These are phyloP conservation scores for Liodrosophila aerea DNA, from an alignment of 2,888 invertebrate species.

Conservation along the genomic window DNA sequence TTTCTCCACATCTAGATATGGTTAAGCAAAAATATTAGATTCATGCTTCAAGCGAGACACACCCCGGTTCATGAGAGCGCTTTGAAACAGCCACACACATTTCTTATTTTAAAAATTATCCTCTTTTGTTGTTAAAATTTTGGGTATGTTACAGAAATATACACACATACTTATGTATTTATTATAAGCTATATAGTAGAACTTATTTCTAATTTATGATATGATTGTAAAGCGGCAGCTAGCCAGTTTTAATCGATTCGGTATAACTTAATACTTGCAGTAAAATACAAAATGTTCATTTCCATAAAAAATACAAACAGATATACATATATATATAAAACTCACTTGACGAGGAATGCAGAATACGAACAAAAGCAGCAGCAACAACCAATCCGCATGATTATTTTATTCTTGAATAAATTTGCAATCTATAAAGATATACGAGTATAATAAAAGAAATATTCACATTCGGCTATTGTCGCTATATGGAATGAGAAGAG, in stretches of 20 bases:
- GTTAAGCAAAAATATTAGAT: constrained; percentile 82
- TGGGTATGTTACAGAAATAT: constrained; percentile 49
- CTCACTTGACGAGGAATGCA: constrained; percentile 21
- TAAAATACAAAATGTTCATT: background rate
- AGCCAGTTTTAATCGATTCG: constrained; percentile 33
- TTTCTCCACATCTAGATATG: constrained; percentile 79
- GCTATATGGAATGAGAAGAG: no score
- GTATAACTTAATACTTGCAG: constrained; percentile 11
- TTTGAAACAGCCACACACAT: constrained; percentile 49
- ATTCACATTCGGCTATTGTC: no score
- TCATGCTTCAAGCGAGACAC: constrained; percentile 56
- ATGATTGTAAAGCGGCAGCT: constrained; percentile 42
- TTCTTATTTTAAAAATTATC: constrained; percentile 33
- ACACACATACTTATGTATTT: constrained; percentile 58
- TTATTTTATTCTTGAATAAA: constrained; percentile 20
- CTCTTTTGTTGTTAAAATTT: constrained; percentile 48
- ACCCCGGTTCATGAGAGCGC: constrained; percentile 50
- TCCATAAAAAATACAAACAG: constrained; percentile 1
- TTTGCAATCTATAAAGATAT: constrained; percentile 28
- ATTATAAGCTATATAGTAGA: constrained; percentile 61
- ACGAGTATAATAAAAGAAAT: no score
- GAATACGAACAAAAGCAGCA: constrained; percentile 26
- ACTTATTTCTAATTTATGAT: constrained; percentile 62
- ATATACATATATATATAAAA: background rate
- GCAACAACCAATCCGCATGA: background rate